phyloP scores from a whole-genome alignment of 2,113 vertebrate genomes.

The Ondatra zibethicus region DNA sequence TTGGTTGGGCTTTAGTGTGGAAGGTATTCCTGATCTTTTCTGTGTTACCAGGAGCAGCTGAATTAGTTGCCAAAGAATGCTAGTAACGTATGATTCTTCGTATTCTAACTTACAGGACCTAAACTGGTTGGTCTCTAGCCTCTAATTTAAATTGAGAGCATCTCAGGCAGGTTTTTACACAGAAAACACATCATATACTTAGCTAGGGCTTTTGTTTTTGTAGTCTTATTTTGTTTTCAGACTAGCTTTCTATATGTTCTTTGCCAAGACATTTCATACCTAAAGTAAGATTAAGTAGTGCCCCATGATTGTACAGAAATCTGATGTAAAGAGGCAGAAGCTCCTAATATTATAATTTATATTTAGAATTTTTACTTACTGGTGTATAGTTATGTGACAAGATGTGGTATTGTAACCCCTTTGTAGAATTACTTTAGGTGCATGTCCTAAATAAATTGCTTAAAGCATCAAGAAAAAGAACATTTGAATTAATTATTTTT shows the following conservation, averaged over 20 bases:
- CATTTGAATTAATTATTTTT: constrained; percentile 41
- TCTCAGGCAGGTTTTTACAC: constrained; percentile 46
- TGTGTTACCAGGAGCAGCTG: constrained; percentile 17
- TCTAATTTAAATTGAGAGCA: constrained; percentile 38
- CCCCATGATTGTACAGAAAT: constrained; percentile 2
- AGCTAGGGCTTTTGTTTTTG: background rate
- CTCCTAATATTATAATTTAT: constrained; percentile 24
- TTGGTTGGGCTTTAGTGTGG: constrained; percentile 15
- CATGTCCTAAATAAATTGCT: constrained; percentile 71
- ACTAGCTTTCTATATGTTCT: constrained; percentile 24
- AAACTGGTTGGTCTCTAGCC: constrained; percentile 20
- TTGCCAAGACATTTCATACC: background rate
- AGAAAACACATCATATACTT: constrained; percentile 24
- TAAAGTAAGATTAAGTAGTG: background rate
- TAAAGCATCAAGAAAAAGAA: constrained; percentile 18
- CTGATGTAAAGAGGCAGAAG: background rate
- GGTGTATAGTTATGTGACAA: constrained; percentile 75
- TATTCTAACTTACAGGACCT: constrained; percentile 25
- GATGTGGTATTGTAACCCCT: constrained; percentile 78
- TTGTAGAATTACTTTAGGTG: constrained; percentile 80
- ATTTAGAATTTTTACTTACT: constrained; percentile 79
- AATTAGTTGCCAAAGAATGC: constrained; percentile 49
- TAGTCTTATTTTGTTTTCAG: background rate
- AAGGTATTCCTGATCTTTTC: constrained; percentile 19
- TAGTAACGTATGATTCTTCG: constrained; percentile 42